Percentiles rank a stretch among this genome's conserved stretches.
phyloP scores from a whole-genome alignment of 1,140 invertebrate species.

The Sycophila sp. region DNA sequence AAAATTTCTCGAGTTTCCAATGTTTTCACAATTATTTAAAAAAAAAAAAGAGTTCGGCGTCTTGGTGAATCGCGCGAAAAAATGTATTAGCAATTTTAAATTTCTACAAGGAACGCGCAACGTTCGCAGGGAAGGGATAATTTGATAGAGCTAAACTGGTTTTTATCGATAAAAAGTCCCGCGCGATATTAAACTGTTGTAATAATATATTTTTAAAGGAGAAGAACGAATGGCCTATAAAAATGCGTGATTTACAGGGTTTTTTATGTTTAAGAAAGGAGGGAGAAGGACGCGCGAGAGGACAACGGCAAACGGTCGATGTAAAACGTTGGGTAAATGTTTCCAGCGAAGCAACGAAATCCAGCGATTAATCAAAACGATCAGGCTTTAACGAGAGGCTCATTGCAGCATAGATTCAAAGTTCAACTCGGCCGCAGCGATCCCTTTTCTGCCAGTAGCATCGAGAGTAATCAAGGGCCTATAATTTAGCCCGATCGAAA shows the following conservation, averaged over 20 bases:
- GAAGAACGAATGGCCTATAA: constrained; percentile 22
- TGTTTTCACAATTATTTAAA: not conserved
- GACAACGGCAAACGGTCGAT: too few relatives aligned
- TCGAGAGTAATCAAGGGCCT: constrained; percentile 65
- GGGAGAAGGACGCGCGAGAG: too few relatives aligned
- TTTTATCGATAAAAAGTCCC: constrained; percentile 9
- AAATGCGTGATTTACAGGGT: constrained; percentile 26
- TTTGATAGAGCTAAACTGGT: not conserved
- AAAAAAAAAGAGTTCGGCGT: not conserved
- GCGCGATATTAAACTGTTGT: constrained; percentile 23
- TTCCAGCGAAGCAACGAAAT: constrained; percentile 28
- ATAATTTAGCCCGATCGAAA: constrained; percentile 67
- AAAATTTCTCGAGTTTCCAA: not conserved
- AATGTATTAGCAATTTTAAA: not conserved
- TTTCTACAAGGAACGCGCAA: not conserved
- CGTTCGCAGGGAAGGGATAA: not conserved
- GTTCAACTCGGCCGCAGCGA: constrained; percentile 45
- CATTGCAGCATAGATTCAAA: constrained; percentile 46
- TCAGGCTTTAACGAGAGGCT: constrained; percentile 51
- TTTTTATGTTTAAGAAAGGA: constrained; percentile 8
- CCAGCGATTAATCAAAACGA: constrained; percentile 44
- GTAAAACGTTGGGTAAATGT: constrained; percentile 20
- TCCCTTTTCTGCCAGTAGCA: constrained; percentile 40
- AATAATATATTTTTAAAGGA: constrained; percentile 7
- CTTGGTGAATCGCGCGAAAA: not conserved